Base-by-base conservation (phyloP, 1,140 invertebrate species). In the Drosophila bocqueti region DNA sequence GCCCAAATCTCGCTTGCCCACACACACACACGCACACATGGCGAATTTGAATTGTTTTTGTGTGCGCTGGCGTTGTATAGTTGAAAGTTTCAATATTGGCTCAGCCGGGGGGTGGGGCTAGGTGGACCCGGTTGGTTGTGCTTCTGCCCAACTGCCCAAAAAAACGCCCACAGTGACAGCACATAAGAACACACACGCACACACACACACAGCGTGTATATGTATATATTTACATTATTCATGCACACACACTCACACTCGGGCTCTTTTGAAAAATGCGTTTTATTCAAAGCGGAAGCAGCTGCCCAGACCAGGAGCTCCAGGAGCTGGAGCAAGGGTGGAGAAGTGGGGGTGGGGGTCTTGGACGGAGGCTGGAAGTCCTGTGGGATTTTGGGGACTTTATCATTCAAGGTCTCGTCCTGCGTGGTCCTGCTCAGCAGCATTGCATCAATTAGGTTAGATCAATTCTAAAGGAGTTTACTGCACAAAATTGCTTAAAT, bases 1-100 rank as follows among this genome's bases (percentile, higher is more conserved):
- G 64, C 18, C 5, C 10, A 71, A 71, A 67, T 71, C 63, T 31
- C 11, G 66, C 38, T 52, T 26, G 62, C 43, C 49, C 49, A 60
- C 60, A 72, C 62, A 61, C 54, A 50, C 43, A 77, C 45, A 61
- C 57, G 72, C 68, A 62, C 49, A 43, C 42, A 46, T 50, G 49
- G 29, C 16, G 38, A 72, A 79, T 79, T 79, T 79, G 45, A 79
- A 72, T 69, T 64, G 82, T 65, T 31, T 50, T 42, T 71, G 57
- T 63, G 64, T 77, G 67, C 63, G 52, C 66, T 40, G 31, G 36
- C 61, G 46, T 72, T 78, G 68, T 86, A 63, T 87, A 87, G 83
- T 89, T 87, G 84, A 87, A 87, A 89, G 83, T 87, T 87, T 87
- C 83, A 83, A 87, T 87, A 87, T 89, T 89, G 83, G 68, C 68